These are phyloP conservation scores for Penelope pileata DNA, from an alignment of 2,113 vertebrate species.

Conservation along the genomic window DNA sequence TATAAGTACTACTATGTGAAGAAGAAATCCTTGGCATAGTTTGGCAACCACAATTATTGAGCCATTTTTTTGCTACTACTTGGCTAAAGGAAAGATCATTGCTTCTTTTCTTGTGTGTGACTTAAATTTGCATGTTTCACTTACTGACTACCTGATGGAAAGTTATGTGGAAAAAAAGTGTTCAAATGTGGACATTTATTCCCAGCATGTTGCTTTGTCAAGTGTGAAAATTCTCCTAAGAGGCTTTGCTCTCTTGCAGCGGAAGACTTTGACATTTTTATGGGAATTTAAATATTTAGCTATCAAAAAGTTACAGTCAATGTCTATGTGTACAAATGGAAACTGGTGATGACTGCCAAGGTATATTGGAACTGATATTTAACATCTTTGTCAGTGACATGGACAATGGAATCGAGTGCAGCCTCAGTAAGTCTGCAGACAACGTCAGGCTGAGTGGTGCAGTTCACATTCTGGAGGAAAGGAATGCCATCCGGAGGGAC, in stretches of 20 bases:
- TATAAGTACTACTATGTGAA: not conserved
- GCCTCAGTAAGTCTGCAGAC: not conserved
- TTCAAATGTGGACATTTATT: too few relatives aligned
- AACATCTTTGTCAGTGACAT: not conserved
- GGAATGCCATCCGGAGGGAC: not conserved
- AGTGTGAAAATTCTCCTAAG: not conserved
- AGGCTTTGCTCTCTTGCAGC: not conserved
- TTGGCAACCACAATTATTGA: not conserved
- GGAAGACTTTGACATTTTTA: not conserved
- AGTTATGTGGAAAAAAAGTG: not conserved
- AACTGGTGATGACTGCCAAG: too few relatives aligned
- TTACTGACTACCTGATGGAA: not conserved
- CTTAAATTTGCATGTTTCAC: not conserved
- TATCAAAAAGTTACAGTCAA: not conserved
- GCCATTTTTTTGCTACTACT: not conserved
- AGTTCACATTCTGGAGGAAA: not conserved
- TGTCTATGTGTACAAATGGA: too few relatives aligned
- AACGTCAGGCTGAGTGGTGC: not conserved
- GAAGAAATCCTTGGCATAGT: not conserved
- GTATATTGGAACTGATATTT: not conserved
- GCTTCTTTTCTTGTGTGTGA: not conserved
- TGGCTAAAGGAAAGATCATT: not conserved
- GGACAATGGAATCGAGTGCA: not conserved
- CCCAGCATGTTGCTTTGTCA: too few relatives aligned
- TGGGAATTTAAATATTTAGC: not conserved